phyloP scores from a whole-genome alignment of 2,113 vertebrate species.

The Coreoperca whiteheadi region DNA sequence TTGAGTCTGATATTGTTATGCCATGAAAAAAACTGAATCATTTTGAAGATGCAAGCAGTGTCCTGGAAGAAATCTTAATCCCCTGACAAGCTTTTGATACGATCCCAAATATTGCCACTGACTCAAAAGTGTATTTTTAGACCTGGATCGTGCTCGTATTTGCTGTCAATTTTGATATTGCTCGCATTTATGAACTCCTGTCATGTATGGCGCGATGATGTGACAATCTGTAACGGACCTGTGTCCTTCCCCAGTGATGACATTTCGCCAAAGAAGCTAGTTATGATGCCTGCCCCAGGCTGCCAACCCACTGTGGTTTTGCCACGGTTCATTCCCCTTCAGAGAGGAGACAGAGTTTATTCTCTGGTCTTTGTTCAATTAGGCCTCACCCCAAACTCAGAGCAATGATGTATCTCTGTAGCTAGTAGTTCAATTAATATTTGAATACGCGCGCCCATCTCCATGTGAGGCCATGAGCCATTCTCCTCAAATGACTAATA shows the following conservation, averaged over 20 bases:
- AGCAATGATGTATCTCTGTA: slow-evolving; percentile 54
- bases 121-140: slow-evolving; percentile 65
- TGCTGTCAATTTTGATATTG: slow-evolving; percentile 89
- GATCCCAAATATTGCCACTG: slow-evolving; percentile 68
- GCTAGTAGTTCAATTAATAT: slow-evolving; percentile 75
- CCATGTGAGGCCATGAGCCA: slow-evolving; percentile 61
- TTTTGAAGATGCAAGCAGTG: slow-evolving; percentile 69
- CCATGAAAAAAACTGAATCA: slow-evolving; percentile 51
- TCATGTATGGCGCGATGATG: slow-evolving; percentile 33
- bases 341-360: slow-evolving; percentile 85
- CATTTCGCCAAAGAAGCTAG: slow-evolving; percentile 29
- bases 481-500: slow-evolving; percentile 74
- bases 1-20: slow-evolving; percentile 70
- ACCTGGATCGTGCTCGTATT: slow-evolving; percentile 73
- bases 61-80: slow-evolving; percentile 77
- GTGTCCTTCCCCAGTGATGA: slow-evolving; percentile 36
- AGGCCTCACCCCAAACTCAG: slow-evolving; percentile 50
- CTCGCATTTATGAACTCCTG: slow-evolving; percentile 75
- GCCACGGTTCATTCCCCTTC: slow-evolving; percentile 85
- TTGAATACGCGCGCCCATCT: slow-evolving; percentile 69
- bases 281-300: slow-evolving; percentile 32
- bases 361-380: slow-evolving; percentile 85
- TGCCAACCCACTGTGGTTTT: slow-evolving; percentile 83
- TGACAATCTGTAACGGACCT: slow-evolving; percentile 26
- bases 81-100: slow-evolving; percentile 72